Percentiles rank a stretch among this genome's conserved stretches.
These are phyloP conservation scores for Rhipidura dahli DNA, from an alignment of 2,113 vertebrate genomes.

Conservation along the genomic window DNA sequence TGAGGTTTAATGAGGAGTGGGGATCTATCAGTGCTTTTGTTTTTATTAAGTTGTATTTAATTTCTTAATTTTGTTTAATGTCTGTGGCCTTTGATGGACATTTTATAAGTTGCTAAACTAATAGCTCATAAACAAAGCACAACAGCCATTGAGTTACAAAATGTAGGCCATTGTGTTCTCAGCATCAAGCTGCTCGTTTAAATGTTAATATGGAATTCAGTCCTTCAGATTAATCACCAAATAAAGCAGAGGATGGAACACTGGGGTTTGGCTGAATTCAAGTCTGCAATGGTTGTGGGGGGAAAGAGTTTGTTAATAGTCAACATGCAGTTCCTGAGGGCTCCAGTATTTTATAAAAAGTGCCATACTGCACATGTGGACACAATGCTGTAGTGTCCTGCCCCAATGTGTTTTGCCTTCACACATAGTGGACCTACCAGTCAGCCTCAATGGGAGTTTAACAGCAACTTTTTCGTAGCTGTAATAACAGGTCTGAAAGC, in stretches of 20 bases:
- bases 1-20: background rate
- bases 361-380: background rate
- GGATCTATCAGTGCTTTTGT: background rate
- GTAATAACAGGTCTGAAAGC: background rate
- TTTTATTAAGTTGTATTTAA: background rate
- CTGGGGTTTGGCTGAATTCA: background rate
- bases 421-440: background rate
- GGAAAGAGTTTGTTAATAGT: background rate
- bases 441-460: background rate
- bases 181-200: background rate
- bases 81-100: background rate
- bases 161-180: background rate
- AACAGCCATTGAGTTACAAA: background rate
- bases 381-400: background rate
- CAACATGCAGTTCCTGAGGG: background rate
- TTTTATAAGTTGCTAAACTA: background rate
- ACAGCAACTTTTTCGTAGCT: background rate
- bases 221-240: background rate
- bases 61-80: background rate
- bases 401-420: background rate
- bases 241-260: background rate
- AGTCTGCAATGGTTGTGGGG: background rate
- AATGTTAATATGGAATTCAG: background rate
- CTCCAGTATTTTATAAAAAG: background rate
- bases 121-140: background rate